Evolutionary conservation across 2,797 vertebrate genomes (phyloP).

Genomic region (Crenichthys baileyi): DNA sequence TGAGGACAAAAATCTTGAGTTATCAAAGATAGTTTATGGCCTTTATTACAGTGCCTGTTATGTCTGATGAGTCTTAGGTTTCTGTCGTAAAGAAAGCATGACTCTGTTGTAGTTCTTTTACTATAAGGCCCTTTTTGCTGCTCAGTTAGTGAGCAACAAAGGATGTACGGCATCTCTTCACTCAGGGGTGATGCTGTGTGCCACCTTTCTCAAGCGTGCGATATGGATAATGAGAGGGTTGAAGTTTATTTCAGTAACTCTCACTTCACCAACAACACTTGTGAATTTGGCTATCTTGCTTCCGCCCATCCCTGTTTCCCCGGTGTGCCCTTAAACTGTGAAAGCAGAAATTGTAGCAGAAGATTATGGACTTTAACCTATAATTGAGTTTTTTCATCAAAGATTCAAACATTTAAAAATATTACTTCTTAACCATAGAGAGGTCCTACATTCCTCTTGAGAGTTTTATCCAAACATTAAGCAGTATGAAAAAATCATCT

Average conservation of each 20-base stretch:
- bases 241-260: background rate
- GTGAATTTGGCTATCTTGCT: background rate
- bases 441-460: background rate
- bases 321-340: background rate
- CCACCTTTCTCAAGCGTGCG: background rate
- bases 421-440: background rate
- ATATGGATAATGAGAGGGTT: background rate
- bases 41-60: background rate
- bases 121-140: background rate
- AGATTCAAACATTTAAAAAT: background rate
- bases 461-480: background rate
- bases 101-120: background rate
- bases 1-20: background rate
- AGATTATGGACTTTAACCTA: too few relatives aligned
- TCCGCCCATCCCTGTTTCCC: background rate
- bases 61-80: background rate
- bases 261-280: background rate
- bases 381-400: background rate
- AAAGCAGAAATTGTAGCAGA: background rate
- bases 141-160: constrained; percentile 4
- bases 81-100: background rate
- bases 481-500: background rate
- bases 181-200: constrained; percentile 1
- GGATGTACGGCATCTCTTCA: background rate
- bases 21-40: background rate